Evolutionary conservation across 1,140 invertebrate species (phyloP).

Genomic region (Papilio helenus): DNA sequence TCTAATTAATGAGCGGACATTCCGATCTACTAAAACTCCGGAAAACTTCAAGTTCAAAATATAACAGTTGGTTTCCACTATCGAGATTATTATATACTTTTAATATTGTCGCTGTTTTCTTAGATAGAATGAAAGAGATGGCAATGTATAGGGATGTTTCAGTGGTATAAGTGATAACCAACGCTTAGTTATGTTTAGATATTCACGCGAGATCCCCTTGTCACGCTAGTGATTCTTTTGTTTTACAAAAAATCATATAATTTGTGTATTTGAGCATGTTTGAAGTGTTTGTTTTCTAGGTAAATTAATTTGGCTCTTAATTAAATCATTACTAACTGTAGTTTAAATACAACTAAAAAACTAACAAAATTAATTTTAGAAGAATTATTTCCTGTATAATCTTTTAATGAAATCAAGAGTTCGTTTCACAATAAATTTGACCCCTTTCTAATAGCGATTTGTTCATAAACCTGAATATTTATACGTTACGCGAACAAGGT

Average conservation of each 20-base stretch:
- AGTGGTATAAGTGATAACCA: background rate
- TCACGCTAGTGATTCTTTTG: background rate
- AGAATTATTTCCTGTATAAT: background rate
- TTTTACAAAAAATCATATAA: too few species aligned
- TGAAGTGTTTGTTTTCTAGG: background rate
- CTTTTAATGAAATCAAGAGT: background rate
- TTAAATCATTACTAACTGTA: background rate
- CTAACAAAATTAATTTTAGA: too few species aligned
- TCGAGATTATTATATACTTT: too few species aligned
- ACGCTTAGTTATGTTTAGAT: background rate
- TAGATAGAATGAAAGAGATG: background rate
- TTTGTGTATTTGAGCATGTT: background rate
- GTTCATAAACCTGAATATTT: background rate
- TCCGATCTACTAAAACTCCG: background rate
- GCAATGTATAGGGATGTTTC: too few species aligned
- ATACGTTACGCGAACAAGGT: background rate
- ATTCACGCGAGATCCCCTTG: background rate
- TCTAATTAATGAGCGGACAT: constrained; percentile 4
- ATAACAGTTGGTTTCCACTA: background rate
- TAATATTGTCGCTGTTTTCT: background rate
- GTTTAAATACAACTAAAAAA: background rate
- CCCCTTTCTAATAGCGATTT: background rate
- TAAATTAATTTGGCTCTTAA: too few species aligned
- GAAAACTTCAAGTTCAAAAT: background rate
- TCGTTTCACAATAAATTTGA: background rate